Evolutionary conservation across 2,888 invertebrate genomes (phyloP), one percentile per base, ranked within the genome.

Genomic region (Parelbella ahira): DNA sequence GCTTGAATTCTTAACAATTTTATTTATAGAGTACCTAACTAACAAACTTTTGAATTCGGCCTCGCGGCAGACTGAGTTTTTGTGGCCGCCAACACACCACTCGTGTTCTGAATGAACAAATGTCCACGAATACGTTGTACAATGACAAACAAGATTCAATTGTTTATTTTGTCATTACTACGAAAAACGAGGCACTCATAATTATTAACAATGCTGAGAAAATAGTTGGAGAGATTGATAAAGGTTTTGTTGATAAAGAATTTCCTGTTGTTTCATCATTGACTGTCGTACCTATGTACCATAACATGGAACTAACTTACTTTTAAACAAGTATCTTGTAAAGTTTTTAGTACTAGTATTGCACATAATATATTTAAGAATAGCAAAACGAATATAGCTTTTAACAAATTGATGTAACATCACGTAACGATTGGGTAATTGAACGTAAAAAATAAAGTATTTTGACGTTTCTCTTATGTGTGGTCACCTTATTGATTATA

Each of bases 1-100:
- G 43, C 45, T 49, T 46, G 48, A 50, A 50, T 44, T 48, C 48
- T 37, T 49, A 39, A 29, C 45, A 48, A 52, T 52, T 51, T 52
- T 52, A 13, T 37, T 30, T 38, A 24, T 21, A 18, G 15, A 27
- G 19, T 7, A 15, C 15, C 8, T 18, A 29, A 5, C 9, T 37
- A 27, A n/a, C n/a, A n/a, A n/a, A 37, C 36, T 37, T 27, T 19
- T 37, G 27, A 27, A 11, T 27, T 27, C 24, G 18, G 15, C 24
- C 25, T 36, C 36, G 36, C 4, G 18, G 23, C 7, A 25, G 15
- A 18, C 18, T 37, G 18, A 32, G 32, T 32, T 39, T 38, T 20
- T 39, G 24, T 32, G 32, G 19, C 25, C 21, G 20, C 12, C 9
- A 38, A 7, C 20, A 20, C 20, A 18, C 30, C 4, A 20, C 15